These are phyloP conservation scores for Buathra laborator DNA, from an alignment of 2,888 invertebrate species.

Conservation along the genomic window DNA sequence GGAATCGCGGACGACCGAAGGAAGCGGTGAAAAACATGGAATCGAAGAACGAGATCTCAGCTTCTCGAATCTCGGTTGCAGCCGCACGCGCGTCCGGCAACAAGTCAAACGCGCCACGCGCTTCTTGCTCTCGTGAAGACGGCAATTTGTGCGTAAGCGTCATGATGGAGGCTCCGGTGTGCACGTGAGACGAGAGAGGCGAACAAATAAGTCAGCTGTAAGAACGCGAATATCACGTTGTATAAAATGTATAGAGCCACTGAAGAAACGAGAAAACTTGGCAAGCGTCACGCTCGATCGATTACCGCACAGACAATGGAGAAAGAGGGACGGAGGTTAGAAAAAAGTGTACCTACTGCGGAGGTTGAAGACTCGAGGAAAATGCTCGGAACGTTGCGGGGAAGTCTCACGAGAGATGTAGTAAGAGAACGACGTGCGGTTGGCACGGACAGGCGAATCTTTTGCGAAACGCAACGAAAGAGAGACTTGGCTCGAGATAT, in stretches of 20 bases:
- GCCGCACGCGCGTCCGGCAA: conserved; percentile 55
- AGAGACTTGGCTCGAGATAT: conserved; percentile 63
- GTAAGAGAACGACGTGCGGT: conserved; percentile 53
- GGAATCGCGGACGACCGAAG: conserved; percentile 65
- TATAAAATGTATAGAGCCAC: not conserved
- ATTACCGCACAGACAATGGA: conserved; percentile 55
- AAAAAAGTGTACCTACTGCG: conserved; percentile 37
- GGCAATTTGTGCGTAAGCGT: conserved; percentile 57
- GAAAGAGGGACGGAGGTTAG: not conserved
- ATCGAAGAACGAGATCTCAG: conserved; percentile 49
- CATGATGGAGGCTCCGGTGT: conserved; percentile 29
- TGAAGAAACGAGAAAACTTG: conserved; percentile 48
- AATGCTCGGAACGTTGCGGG: conserved; percentile 35
- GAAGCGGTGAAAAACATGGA: conserved; percentile 63
- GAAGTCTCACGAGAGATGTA: conserved; percentile 40
- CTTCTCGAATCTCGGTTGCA: conserved; percentile 3
- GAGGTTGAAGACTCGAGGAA: conserved; percentile 42
- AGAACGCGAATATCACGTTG: conserved; percentile 18
- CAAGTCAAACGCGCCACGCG: conserved; percentile 19
- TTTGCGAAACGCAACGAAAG: conserved; percentile 44
- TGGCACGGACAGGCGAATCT: conserved; percentile 64
- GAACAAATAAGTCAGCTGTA: conserved; percentile 17
- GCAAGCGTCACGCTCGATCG: conserved; percentile 57
- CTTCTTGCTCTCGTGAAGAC: not conserved
- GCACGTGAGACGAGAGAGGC: conserved; percentile 38